Conservation (phyloP, 1,140 invertebrate genomes). For the Conus betulinus region DNA sequence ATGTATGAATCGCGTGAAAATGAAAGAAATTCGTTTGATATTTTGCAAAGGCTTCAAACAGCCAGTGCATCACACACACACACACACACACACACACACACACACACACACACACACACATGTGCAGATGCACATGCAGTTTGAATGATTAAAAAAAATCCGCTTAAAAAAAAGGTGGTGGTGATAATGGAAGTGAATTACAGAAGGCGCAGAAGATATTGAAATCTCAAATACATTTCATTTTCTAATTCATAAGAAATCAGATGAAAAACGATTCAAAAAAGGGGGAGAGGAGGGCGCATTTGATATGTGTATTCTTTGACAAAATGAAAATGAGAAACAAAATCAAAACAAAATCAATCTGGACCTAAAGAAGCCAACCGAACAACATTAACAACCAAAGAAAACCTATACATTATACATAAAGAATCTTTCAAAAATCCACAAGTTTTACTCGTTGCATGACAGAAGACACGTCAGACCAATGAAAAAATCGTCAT, state of each 20-base stretch:
- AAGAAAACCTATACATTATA: too few species aligned
- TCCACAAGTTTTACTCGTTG: too few species aligned
- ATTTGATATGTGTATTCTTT: too few species aligned
- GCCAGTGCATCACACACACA: not conserved
- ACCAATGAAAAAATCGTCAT: too few species aligned
- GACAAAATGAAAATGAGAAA: too few species aligned
- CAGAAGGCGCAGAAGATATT: not conserved
- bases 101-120: constrained; percentile 26
- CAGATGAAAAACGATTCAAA: not conserved
- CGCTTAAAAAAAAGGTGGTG: not conserved
- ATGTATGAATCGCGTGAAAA: not conserved
- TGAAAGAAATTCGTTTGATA: not conserved
- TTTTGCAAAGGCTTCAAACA: not conserved
- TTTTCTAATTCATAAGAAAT: not conserved
- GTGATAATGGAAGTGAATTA: not conserved
- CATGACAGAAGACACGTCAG: too few species aligned
- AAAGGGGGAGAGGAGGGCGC: not conserved
- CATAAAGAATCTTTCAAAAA: too few species aligned
- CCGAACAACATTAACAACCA: too few species aligned
- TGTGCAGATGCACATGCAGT: not conserved
- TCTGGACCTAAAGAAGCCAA: too few species aligned
- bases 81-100: constrained; percentile 26
- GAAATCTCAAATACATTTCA: not conserved
- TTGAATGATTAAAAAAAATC: too few species aligned
- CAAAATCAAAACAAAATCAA: too few species aligned